Percentiles rank a stretch among this genome's conserved stretches.
Evolutionary conservation across 2,797 vertebrate species (phyloP).

Genomic region (Falco rusticolus): DNA sequence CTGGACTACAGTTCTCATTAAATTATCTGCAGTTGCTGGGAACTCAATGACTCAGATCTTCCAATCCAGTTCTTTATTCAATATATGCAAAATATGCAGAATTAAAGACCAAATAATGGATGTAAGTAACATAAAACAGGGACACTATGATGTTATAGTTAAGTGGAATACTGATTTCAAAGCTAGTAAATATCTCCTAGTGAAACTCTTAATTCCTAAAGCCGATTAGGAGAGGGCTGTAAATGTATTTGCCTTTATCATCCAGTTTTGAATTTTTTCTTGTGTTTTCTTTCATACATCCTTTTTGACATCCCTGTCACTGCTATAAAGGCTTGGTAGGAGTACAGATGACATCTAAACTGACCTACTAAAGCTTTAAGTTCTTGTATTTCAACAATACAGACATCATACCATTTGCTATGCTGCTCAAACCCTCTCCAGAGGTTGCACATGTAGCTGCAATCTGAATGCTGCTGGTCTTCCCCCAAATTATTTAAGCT

Average conservation of each 20-base stretch:
- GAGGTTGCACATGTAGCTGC: accelerated
- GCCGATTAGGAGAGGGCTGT: neutral
- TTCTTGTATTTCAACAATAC: neutral
- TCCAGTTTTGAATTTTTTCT: neutral
- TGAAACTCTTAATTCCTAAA: neutral
- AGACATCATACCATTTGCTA: neutral
- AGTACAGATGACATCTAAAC: neutral
- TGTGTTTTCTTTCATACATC: neutral
- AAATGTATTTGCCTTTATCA: neutral
- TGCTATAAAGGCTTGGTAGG: neutral
- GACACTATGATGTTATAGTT: neutral
- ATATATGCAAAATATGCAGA: neutral
- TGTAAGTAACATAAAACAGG: neutral
- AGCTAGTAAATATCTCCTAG: neutral
- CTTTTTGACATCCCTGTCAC: neutral
- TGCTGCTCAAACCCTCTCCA: neutral
- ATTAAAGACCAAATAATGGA: neutral
- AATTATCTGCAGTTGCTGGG: neutral
- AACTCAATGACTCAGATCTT: neutral
- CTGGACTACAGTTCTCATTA: neutral
- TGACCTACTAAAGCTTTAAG: neutral
- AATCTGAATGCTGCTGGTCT: neutral
- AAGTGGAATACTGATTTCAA: neutral
- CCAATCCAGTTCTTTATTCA: neutral
- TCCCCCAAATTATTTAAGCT: neutral